Evolutionary conservation across 2,113 vertebrate species (phyloP), one percentile per base, ranked within the genome.

Genomic region (Corythornis madagascariensis): DNA sequence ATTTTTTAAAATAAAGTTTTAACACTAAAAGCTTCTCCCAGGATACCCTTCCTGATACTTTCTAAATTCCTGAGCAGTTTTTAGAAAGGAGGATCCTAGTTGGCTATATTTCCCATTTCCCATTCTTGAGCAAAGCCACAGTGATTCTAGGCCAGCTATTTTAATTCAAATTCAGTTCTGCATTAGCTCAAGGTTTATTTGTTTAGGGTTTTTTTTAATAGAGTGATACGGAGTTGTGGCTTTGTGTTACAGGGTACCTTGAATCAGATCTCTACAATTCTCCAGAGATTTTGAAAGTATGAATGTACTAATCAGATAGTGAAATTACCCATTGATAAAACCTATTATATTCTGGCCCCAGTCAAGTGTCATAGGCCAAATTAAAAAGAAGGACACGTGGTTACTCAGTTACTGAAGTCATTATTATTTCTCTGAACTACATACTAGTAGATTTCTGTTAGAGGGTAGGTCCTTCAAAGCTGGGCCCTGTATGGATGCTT

Each of bases 251-350:
- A 79, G 53, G n/a, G 15, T 31, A 52, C 4, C 7, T 74, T 50
- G n/a, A 83, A 66, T 63, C 80, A 8, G 45, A 40, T 52, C 25
- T 73, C 25, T 52, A 25, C 7, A 59, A 38, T 33, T 71, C 60
- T 71, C 24, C 22, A n/a, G 19, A 42, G 17, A n/a, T 55, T 92
- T 90, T 74, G 21, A 42, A 91, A 87, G 77, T 7, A 53, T 11
- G 6, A 31, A 12, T 1, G 2, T 81, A 71, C 18, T 25, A 77
- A 29, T 65, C 6, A 38, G 71, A 52, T 7, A 90, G 31, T 57
- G 14, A 82, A 83, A 73, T 77, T 57, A 57, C 11, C 14, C 57
- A 14, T 67, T 75, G 24, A 72, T 69, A 75, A 89, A 94, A 75
- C 16, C 21, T 52, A 25, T 33, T 63, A 19, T 63, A 31, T 78